Conservation (phyloP, 2,888 invertebrate species). For the Drosophila paranaensis region DNA sequence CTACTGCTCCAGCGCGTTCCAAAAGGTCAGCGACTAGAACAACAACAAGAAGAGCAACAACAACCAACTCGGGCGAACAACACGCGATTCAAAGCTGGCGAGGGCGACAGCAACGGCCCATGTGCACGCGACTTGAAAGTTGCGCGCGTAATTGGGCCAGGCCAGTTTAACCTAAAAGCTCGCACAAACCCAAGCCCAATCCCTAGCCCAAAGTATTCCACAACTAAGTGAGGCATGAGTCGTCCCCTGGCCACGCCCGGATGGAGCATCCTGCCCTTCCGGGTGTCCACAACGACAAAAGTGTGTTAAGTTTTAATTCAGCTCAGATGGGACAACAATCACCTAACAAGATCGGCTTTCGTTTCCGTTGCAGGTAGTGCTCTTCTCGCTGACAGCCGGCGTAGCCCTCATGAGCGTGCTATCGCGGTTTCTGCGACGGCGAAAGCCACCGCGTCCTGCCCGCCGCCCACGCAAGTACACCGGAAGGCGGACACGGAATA, state of each 20-base stretch:
- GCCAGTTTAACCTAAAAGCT: conserved; percentile 59
- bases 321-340: background rate
- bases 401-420: conserved; percentile 93
- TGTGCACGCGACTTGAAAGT: conserved; percentile 54
- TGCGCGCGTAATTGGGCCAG: conserved; percentile 50
- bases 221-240: conserved; percentile 50
- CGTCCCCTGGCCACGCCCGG: conserved; percentile 69
- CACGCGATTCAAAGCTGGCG: conserved; percentile 23
- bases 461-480: conserved; percentile 86
- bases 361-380: conserved; percentile 84
- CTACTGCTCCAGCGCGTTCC: conserved; percentile 23
- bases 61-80: conserved; percentile 11
- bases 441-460: conserved; percentile 88
- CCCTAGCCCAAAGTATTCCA: conserved; percentile 12
- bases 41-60: conserved; percentile 18
- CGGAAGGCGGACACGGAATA: conserved; percentile 86
- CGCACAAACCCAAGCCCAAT: conserved; percentile 13
- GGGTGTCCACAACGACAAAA: conserved; percentile 84
- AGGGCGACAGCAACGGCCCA: conserved; percentile 31
- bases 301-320: conserved; percentile 51
- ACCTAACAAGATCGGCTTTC: background rate
- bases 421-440: conserved; percentile 91
- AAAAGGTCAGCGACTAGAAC: conserved; percentile 36
- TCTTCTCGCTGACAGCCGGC: conserved; percentile 86
- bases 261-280: conserved; percentile 81